Evolutionary conservation across 2,113 vertebrate species (phyloP).

Genomic region (Taxidea taxus): DNA sequence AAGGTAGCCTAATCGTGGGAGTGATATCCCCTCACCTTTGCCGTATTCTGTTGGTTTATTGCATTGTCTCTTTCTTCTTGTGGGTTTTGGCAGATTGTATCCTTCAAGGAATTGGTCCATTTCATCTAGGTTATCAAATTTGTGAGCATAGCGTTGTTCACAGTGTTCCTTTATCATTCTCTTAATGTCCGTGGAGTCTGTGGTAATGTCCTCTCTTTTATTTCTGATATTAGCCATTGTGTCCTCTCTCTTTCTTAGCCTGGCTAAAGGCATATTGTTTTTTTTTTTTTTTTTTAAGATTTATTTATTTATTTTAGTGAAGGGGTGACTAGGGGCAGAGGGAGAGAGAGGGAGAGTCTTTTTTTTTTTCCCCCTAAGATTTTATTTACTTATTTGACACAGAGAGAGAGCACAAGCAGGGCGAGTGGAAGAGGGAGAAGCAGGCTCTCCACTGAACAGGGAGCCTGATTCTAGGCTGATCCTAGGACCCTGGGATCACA

Average conservation of each 20-base stretch:
- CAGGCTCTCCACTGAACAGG: too few species aligned
- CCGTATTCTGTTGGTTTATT: not conserved
- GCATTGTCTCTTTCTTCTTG: not conserved
- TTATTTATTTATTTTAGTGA: not conserved
- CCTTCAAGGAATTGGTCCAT: not conserved
- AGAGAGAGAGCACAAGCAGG: too few species aligned
- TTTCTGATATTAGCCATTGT: not conserved
- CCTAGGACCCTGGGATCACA: too few species aligned
- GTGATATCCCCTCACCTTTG: not conserved
- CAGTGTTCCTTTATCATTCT: not conserved
- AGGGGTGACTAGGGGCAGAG: not conserved
- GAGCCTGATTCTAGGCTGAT: too few species aligned
- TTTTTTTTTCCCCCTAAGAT: too few species aligned
- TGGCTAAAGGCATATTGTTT: not conserved
- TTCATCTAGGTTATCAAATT: not conserved
- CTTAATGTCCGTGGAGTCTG: not conserved
- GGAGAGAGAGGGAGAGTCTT: not conserved
- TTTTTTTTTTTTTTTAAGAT: not conserved
- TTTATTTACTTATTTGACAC: too few species aligned
- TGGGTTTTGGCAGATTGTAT: not conserved
- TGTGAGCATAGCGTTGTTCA: not conserved
- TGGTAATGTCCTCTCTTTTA: not conserved
- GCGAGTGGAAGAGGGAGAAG: too few species aligned
- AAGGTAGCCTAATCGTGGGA: not conserved
- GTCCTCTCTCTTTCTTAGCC: not conserved